Base-by-base conservation (phyloP, 2,113 vertebrate genomes). In the Amazona guildingii region DNA sequence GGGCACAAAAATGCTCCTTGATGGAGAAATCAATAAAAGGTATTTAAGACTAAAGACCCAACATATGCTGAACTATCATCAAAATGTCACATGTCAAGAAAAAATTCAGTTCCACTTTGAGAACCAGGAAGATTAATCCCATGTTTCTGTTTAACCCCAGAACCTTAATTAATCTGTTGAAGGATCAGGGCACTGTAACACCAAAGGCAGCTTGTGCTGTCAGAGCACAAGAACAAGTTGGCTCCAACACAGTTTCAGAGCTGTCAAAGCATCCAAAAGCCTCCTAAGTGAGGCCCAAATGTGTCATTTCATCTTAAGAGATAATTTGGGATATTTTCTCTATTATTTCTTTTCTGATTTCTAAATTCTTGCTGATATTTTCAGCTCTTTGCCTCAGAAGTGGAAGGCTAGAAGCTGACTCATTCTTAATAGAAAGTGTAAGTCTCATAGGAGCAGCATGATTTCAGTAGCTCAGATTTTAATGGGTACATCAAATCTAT, bases 401-500 rank as follows among this genome's bases (percentile, higher is more conserved):
- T 20, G 13, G n/a, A 68, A 86, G 55, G 66, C 55, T 68, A 51
- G 55, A 79, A 94, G 48, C 66, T 91, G 93, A 88, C 73, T 88
- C 72, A 90, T 74, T 79, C 61, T 73, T 86, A 88, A 82, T 55
- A 92, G 81, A 68, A 81, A 48, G 80, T 43, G 46, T 2, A 3
- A 92, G 35, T 81, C 76, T 91, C 64, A 54, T n/a, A 75, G 51
- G 61, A 86, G 83, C 46, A 86, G 67, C 73, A 61, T 41, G 35
- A 83, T 88, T 74, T 84, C 77, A 89, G 80, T 61, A 91, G 46
- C 29, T 79, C 80, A 52, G 41, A 72, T 48, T 91, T 91, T 79
- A 78, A 91, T 43, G 39, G 61, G 69, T 96, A 78, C 66, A 92
- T 81, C 77, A 94, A 78, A 75, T 78, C 74, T 77, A 77, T 46